These are phyloP conservation scores for Gortyna flavago DNA, from an alignment of 2,888 invertebrate genomes.

Conservation along the genomic window DNA sequence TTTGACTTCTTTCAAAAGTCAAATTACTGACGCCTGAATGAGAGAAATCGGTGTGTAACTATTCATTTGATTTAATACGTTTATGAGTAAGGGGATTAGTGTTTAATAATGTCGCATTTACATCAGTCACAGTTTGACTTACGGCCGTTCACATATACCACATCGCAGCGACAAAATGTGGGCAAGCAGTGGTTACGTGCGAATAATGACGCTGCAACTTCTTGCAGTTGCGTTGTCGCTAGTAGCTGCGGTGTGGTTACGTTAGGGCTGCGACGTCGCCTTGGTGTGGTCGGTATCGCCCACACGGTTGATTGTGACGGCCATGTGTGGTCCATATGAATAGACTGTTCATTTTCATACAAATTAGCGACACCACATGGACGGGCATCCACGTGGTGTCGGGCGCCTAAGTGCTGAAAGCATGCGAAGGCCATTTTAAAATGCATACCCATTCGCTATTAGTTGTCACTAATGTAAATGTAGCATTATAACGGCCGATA, in stretches of 20 bases:
- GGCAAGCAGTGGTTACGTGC: neutral
- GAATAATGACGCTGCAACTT: neutral
- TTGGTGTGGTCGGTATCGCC: neutral
- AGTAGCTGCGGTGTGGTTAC: no score
- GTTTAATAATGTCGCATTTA: slow-evolving; percentile 25
- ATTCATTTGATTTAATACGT: no score
- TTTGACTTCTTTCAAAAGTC: no score
- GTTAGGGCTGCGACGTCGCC: no score
- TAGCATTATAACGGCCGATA: neutral
- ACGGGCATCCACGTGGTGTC: no score
- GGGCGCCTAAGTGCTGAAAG: no score
- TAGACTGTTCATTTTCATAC: neutral
- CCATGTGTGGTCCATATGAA: neutral
- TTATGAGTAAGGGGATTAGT: neutral
- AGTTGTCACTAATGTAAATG: slow-evolving; percentile 18
- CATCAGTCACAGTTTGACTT: neutral
- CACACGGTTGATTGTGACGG: neutral
- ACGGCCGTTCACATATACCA: neutral
- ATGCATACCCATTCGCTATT: neutral
- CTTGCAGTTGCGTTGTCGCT: neutral
- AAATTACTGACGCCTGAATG: no score
- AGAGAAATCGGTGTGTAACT: no score
- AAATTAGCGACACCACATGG: neutral
- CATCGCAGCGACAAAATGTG: neutral
- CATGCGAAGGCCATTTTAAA: neutral